These are phyloP conservation scores for Coregonus clupeaformis DNA, from an alignment of 2,113 vertebrate species.

Conservation along the genomic window DNA sequence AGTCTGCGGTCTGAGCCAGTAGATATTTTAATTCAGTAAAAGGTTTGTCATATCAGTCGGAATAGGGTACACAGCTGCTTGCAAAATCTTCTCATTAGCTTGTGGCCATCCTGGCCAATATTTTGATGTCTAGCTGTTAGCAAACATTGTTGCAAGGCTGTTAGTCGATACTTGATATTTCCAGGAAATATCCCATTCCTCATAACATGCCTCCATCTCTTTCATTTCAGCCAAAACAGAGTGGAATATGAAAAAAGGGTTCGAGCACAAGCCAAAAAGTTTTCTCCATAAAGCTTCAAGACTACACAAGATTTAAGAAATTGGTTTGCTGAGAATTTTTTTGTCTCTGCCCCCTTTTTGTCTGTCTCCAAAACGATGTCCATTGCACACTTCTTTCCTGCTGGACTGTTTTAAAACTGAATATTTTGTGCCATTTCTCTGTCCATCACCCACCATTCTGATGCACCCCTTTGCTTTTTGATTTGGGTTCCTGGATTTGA, in stretches of 20 bases:
- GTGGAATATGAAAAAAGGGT: slow-evolving; percentile 93
- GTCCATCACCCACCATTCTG: slow-evolving; percentile 76
- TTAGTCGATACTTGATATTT: background rate
- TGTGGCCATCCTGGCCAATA: background rate
- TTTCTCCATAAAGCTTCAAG: slow-evolving; percentile 81
- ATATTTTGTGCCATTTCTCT: slow-evolving; percentile 76
- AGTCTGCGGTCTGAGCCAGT: background rate
- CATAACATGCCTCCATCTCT: slow-evolving; percentile 22
- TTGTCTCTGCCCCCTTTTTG: slow-evolving; percentile 54
- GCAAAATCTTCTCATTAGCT: background rate
- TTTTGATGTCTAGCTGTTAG: background rate
- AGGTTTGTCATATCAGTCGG: background rate
- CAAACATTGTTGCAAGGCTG: background rate
- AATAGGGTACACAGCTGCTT: background rate
- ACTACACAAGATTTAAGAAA: slow-evolving; percentile 73
- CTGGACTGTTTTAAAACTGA: slow-evolving; percentile 39
- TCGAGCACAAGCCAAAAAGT: slow-evolving; percentile 93
- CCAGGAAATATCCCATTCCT: background rate
- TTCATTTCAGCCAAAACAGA: slow-evolving; percentile 86
- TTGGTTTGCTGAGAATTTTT: slow-evolving; percentile 79
- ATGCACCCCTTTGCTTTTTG: slow-evolving; percentile 11
- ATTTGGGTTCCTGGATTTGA: slow-evolving; percentile 21
- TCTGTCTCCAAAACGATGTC: slow-evolving; percentile 65
- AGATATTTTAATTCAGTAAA: background rate
- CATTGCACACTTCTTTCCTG: slow-evolving; percentile 36